Evolutionary conservation across 2,888 invertebrate species (phyloP).

Genomic region (Andricus quercusramuli): DNA sequence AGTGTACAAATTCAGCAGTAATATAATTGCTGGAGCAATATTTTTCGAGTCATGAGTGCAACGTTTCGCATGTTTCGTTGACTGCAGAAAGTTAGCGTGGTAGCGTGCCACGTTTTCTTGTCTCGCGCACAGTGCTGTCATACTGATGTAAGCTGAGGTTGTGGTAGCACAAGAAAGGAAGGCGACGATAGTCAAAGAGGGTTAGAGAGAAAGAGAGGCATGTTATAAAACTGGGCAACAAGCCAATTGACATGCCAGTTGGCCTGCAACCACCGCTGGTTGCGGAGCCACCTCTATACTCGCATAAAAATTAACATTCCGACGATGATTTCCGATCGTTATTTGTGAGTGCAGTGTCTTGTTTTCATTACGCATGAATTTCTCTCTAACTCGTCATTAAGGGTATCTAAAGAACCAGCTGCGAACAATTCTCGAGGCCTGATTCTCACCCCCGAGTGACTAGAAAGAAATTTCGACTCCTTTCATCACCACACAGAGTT

Average conservation of each 20-base stretch:
- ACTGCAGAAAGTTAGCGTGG: conserved; percentile 27
- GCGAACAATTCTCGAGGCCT: neutral
- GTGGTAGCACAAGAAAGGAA: conserved; percentile 45
- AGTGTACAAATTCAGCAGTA: neutral
- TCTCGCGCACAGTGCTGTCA: conserved; percentile 56
- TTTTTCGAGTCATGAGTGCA: neutral
- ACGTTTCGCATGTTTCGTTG: conserved; percentile 13
- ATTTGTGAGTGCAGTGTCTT: conserved; percentile 68
- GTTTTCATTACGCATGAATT: conserved; percentile 45
- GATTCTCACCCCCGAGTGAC: neutral
- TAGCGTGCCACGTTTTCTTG: conserved; percentile 35
- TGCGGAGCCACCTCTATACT: conserved; percentile 67
- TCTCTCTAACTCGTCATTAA: conserved; percentile 21
- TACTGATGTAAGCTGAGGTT: conserved; percentile 63
- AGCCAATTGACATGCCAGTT: conserved; percentile 78
- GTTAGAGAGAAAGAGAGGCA: conserved; percentile 63
- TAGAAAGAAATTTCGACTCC: neutral
- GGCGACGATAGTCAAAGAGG: conserved; percentile 50
- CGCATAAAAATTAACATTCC: conserved; percentile 67
- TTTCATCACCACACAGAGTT: neutral
- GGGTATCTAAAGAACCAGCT: neutral
- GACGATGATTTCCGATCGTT: conserved; percentile 70
- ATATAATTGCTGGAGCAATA: neutral
- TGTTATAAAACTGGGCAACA: conserved; percentile 78
- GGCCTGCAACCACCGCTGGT: conserved; percentile 74